A percentile compares a stretch with the other conserved stretches of the same genome.
These are phyloP conservation scores for Eupithecia tripunctaria DNA, from an alignment of 2,888 invertebrate species.

Conservation along the genomic window DNA sequence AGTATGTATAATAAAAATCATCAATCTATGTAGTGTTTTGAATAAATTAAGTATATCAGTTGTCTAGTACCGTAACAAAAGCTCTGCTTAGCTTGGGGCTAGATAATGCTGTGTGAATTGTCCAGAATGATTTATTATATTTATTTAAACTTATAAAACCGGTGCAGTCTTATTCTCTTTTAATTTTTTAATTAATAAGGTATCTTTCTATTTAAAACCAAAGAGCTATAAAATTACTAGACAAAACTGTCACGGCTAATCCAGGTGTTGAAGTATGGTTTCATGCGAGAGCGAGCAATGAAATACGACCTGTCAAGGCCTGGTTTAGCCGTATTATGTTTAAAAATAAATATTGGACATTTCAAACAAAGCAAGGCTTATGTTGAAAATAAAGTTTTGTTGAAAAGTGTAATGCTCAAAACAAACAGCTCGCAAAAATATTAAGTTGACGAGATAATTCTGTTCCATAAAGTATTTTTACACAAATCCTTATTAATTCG, in stretches of 20 bases:
- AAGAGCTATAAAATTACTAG: neutral
- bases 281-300: constrained; percentile 23
- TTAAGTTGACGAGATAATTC: neutral
- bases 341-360: neutral
- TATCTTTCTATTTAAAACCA: too few species aligned
- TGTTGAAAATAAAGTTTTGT: neutral
- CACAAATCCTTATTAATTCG: too few species aligned
- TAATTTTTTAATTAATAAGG: too few species aligned
- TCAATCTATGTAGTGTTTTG: too few species aligned
- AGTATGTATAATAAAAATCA: too few species aligned
- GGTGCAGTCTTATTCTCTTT: too few species aligned
- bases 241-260: neutral
- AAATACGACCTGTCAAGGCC: constrained; percentile 10
- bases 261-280: constrained; percentile 39
- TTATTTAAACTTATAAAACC: too few species aligned
- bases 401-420: neutral
- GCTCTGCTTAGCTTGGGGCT: too few species aligned
- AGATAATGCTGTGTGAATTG: too few species aligned
- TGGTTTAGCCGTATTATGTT: neutral
- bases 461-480: neutral
- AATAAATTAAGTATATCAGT: too few species aligned
- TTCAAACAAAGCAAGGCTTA: neutral
- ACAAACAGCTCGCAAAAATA: neutral
- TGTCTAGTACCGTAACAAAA: too few species aligned
- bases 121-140: too few species aligned